Evolutionary conservation across 1,140 invertebrate genomes (phyloP), one percentile per base, ranked within the genome.

Genomic region (Drosophila murphyi): DNA sequence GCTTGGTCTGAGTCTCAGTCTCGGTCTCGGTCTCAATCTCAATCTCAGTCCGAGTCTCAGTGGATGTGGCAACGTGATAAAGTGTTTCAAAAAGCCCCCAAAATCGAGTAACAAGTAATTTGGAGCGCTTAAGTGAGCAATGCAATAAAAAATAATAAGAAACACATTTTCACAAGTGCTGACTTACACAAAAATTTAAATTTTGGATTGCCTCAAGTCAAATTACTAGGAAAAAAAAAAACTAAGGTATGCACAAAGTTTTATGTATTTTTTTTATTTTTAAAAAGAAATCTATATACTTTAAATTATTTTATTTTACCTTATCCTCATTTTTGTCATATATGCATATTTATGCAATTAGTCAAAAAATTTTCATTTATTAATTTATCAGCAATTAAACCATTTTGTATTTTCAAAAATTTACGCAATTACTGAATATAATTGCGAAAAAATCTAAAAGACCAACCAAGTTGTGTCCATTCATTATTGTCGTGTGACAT

Each of bases 31-130:
- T 41, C 43, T 6, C 61, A 52, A 41, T 63, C 61, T 52, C 61
- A 48, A 4, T 12, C 52, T 52, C 7, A 8, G n/a, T 0, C 57
- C 32, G n/a, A 2, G 41, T 31, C 54, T 10, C n/a, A 1, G 28
- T 61, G 56, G 76, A 78, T 87, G 85, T 88, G 76, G 83, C 83
- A 87, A 87, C 55, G 31, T 39, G 45, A 20, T 43, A 56, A 55
- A 69, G 50, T 70, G 47, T 52, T 82, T 85, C 67, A 51, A 57
- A 51, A 51, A 37, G 45, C 37, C 67, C 77, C 67, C 39, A 43
- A 75, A 76, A 74, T 61, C 61, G 60, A 56, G 35, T 12, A 56
- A 80, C 81, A 63, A 72, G 73, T 77, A 75, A 73, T 77, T 37
- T 72, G 75, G 70, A 72, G 62, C 72, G 64, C 69, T 87, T 87